Evolutionary conservation across 2,113 vertebrate genomes (phyloP), one percentile per base, ranked within the genome.

Genomic region (Verasper variegatus): DNA sequence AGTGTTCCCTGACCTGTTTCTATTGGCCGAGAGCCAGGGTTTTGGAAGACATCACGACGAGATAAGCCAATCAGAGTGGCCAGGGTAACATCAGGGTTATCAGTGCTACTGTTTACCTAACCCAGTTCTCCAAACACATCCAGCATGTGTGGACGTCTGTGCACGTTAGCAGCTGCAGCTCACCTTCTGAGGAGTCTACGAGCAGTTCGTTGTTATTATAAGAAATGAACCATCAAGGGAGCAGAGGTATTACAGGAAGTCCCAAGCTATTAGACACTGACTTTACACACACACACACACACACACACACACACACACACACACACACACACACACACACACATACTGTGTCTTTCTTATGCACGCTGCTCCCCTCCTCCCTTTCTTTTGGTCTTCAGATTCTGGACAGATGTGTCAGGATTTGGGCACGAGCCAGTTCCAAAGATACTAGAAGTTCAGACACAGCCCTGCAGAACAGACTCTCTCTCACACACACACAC

Each of bases 61-160:
- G 82, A 89, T 90, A 87, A 90, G 71, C 79, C 79, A 88, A 85
- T 89, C 79, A 61, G 68, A 75, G 52, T 56, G 10, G 76, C 71
- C 68, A 56, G 74, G 82, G 76, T 67, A 80, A 82, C 76, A 45
- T 79, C 56, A 6, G 81, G 84, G 85, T 85, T 90, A 91, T 90
- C 88, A 74, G 47, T 13, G 11, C 64, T 55, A 55, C 71, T 88
- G 86, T 93, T 90, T 90, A 88, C 83, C 60, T 81, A 92, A 87
- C 86, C 76, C 63, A 62, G 68, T 78, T 80, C 83, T 58, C 66
- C 58, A 76, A 57, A 78, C 67, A 86, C 82, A 75, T 57, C 69
- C 72, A 52, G 56, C 74, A 76, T 47, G 21, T 73, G 78, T 45
- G 58, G 62, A 62, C 71, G 45, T 78, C 63, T 73, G 54, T 42